Conservation (phyloP, 2,888 invertebrate species). For the Drosophila gaucha region DNA sequence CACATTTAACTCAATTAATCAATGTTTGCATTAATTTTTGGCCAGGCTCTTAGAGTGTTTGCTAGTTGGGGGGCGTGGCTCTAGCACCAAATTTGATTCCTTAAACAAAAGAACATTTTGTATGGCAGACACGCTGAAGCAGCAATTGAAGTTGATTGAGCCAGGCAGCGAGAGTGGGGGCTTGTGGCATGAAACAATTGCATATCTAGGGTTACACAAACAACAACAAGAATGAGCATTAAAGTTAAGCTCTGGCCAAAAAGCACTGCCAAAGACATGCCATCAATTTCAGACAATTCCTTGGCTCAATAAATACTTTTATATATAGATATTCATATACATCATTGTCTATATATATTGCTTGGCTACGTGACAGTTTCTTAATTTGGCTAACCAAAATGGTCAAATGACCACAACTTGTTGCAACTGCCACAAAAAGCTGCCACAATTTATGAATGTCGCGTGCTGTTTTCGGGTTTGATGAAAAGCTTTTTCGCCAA, state of each 20-base stretch:
- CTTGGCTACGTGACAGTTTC: constrained; percentile 79
- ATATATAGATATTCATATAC: background rate
- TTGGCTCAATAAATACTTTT: constrained; percentile 9
- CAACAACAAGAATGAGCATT: constrained; percentile 33
- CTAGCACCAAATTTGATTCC: constrained; percentile 53
- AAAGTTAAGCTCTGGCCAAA: constrained; percentile 2
- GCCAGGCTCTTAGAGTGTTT: background rate
- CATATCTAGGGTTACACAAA: constrained; percentile 68
- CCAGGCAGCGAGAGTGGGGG: background rate
- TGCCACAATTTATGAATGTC: constrained; percentile 55
- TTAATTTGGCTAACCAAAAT: constrained; percentile 64
- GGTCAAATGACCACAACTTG: constrained; percentile 29
- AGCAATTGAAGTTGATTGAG: constrained; percentile 77
- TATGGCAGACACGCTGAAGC: constrained; percentile 32
- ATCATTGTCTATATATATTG: constrained; percentile 7
- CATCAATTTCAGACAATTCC: constrained; percentile 14
- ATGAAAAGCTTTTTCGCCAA: constrained; percentile 49
- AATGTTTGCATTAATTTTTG: constrained; percentile 72
- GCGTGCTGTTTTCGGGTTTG: constrained; percentile 29
- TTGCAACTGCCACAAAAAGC: constrained; percentile 25
- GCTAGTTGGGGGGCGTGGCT: constrained; percentile 3
- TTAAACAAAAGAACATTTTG: constrained; percentile 65
- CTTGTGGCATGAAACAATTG: constrained; percentile 37
- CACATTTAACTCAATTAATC: constrained; percentile 78
- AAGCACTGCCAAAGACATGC: constrained; percentile 26